Evolutionary conservation across 2,797 vertebrate species (phyloP).

Genomic region (Coracias cyanogaster): DNA sequence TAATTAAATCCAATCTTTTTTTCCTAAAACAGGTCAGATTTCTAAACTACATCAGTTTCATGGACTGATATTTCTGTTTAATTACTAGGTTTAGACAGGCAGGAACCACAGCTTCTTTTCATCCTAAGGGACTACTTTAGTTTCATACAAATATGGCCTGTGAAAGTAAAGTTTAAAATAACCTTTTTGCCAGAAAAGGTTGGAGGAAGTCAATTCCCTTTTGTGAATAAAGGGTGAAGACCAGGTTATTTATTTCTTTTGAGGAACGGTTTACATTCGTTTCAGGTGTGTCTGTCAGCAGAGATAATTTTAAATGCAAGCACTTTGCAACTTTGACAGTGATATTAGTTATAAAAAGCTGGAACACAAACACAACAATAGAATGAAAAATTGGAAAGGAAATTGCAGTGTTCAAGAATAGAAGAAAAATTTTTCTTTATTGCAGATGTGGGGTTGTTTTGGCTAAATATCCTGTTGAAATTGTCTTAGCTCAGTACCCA

Average conservation of each 20-base stretch:
- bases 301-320: not conserved
- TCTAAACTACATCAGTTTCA: not conserved
- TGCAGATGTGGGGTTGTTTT: not conserved
- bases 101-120: not conserved
- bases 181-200: not conserved
- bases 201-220: not conserved
- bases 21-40: not conserved
- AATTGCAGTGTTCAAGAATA: not conserved
- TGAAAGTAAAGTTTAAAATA: conserved; percentile 28
- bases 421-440: not conserved
- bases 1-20: not conserved
- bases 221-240: conserved; percentile 22
- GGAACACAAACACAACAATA: not conserved
- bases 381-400: not conserved
- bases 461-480: not conserved
- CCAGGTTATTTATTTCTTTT: not conserved
- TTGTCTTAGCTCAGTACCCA: not conserved
- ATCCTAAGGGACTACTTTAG: not conserved
- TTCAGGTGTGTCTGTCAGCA: not conserved
- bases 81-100: not conserved
- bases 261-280: not conserved
- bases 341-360: not conserved
- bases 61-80: not conserved
- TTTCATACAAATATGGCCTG: not conserved
- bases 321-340: not conserved